Evolutionary conservation across 2,797 vertebrate genomes (phyloP).

Genomic region (Siniperca undulata): DNA sequence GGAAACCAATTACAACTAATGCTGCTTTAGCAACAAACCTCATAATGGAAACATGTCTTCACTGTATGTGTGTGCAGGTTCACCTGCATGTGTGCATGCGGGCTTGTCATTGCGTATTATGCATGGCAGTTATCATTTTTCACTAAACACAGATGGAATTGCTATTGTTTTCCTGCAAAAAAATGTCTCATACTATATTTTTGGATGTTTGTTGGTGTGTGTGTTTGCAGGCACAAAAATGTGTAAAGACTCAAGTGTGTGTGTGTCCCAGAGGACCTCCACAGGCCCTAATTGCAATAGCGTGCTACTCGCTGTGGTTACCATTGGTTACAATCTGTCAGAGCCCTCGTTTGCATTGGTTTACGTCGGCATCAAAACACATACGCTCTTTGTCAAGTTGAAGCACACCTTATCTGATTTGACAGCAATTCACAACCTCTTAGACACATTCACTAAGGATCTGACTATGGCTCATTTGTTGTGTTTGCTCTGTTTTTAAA

Average conservation of each 20-base stretch:
- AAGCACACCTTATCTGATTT: slow-evolving; percentile 44
- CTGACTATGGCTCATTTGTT: slow-evolving; percentile 44
- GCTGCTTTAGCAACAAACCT: slow-evolving; percentile 21
- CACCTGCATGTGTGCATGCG: slow-evolving; percentile 6
- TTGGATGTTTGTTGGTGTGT: slow-evolving; percentile 18
- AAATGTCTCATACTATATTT: slow-evolving; percentile 1
- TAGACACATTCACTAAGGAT: slow-evolving; percentile 41
- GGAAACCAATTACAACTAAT: slow-evolving; percentile 46
- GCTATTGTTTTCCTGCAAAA: slow-evolving; percentile 5
- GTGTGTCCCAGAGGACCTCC: slow-evolving; percentile 36
- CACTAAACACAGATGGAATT: background rate
- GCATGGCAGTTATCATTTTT: slow-evolving; percentile 1
- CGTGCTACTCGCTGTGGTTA: slow-evolving; percentile 31
- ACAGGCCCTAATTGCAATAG: slow-evolving; percentile 56
- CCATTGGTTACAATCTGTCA: slow-evolving; percentile 57
- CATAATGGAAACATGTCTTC: slow-evolving; percentile 10
- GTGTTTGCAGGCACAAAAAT: slow-evolving; percentile 9
- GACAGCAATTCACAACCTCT: slow-evolving; percentile 46
- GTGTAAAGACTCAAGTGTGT: slow-evolving; percentile 2
- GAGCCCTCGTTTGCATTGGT: slow-evolving; percentile 46
- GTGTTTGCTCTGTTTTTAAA: slow-evolving; percentile 44
- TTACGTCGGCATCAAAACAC: slow-evolving; percentile 41
- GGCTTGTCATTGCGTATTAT: slow-evolving; percentile 1
- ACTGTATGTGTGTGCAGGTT: background rate
- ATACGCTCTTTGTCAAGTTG: slow-evolving; percentile 29